Base-by-base conservation (phyloP, 2,797 vertebrate genomes). In the Coendou prehensilis region DNA sequence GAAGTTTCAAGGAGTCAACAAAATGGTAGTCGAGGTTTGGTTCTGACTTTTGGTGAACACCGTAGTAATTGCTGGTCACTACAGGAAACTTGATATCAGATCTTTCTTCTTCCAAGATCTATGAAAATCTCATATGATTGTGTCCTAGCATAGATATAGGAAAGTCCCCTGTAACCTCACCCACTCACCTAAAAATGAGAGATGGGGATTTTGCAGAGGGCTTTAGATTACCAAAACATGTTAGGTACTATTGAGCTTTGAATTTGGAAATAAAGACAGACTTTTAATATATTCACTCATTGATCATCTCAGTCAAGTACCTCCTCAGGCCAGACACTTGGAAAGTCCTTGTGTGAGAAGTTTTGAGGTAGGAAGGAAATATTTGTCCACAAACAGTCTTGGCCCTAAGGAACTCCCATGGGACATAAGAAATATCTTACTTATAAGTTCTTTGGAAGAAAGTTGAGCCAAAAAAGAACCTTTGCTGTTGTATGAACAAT, bases 251-350 rank as follows among this genome's bases (percentile, higher is more conserved):
- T 6, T n/a, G 28, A 81, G 41, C 17, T 20, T 91, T 78, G 52
- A 81, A 30, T 93, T 93, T 87, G 79, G 78, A 96, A 87, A 87
- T 71, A 85, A 96, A 88, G 59, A 5, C 2, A 93, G 61, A 52
- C 9, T 69, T 93, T 59, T 28, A 83, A 89, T 14, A 6, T 92
- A 37, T 54, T 91, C 8, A 79, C 75, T 91, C 89, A 73, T 78
- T 47, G 69, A 69, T 26, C n/a, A 56, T 57, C 22, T 57, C 22
- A n/a, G 6, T 57, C 75, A 64, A 83, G 14, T 3, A 57, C 3
- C n/a, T 26, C 2, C 30, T 37, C 69, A 64, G 78, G 17, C 50
- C 37, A 90, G 73, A n/a, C 28, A n/a, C 6, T 90, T 81, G 61
- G 67, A 54, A 52, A 41, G 57, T 78, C 18, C 15, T 6, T 20